These are phyloP conservation scores for Hippocampus zosterae DNA, from an alignment of 2,113 vertebrate species.

Conservation along the genomic window DNA sequence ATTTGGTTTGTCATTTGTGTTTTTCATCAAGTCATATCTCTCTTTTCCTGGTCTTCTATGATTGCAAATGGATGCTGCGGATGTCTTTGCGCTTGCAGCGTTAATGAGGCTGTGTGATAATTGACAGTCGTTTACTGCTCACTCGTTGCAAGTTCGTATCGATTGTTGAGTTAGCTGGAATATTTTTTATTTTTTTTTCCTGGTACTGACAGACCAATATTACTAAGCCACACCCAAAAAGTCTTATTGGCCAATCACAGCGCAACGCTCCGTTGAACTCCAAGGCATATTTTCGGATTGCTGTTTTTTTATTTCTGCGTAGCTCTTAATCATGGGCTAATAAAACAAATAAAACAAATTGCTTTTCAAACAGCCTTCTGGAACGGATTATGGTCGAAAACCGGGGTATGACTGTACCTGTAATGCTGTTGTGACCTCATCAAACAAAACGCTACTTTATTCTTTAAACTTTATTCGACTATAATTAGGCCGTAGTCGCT, in stretches of 20 bases:
- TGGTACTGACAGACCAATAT: conserved; percentile 9
- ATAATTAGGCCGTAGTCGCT: background rate
- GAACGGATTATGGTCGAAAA: no score
- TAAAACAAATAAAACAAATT: no score
- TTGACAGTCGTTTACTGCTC: conserved; percentile 27
- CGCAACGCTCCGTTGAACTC: background rate
- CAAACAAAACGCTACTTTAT: background rate
- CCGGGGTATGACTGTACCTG: background rate
- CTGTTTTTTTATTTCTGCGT: background rate
- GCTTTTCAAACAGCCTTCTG: no score
- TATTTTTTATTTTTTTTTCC: background rate
- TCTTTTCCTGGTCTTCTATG: conserved; percentile 20
- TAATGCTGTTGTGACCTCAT: background rate
- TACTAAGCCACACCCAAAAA: background rate
- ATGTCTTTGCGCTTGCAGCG: conserved; percentile 19
- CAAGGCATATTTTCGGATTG: background rate
- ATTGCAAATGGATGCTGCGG: conserved; percentile 41
- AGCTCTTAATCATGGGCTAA: no score
- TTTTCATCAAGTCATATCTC: conserved; percentile 59
- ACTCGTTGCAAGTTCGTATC: conserved; percentile 13
- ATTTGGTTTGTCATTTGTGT: conserved; percentile 57
- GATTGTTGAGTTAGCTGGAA: conserved; percentile 24
- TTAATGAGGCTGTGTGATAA: conserved; percentile 16
- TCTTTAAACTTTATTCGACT: background rate
- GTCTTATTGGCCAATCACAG: background rate